A percentile compares a stretch with the other conserved stretches of the same genome.
These are phyloP conservation scores for Megastigmus dorsalis DNA, from an alignment of 2,888 invertebrate genomes.

Conservation along the genomic window DNA sequence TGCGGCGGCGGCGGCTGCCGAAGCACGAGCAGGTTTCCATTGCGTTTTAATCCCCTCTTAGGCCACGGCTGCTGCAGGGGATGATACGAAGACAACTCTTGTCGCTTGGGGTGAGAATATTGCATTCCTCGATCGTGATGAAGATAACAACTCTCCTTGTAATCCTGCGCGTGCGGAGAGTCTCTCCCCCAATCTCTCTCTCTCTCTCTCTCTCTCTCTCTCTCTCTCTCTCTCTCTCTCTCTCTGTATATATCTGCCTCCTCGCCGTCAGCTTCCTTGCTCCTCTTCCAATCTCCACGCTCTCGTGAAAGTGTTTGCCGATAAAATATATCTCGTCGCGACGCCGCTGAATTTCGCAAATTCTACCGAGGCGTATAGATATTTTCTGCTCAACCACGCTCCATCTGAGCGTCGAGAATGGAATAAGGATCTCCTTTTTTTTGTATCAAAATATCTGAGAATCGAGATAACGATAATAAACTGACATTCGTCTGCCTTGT, in stretches of 20 bases:
- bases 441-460: too few species aligned
- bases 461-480: too few species aligned
- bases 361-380: background rate
- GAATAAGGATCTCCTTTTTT: too few species aligned
- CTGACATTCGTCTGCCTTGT: too few species aligned
- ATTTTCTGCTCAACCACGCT: background rate
- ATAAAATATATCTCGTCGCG: conserved; percentile 26
- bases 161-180: conserved; percentile 29
- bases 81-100: conserved; percentile 59
- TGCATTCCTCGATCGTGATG: conserved; percentile 74
- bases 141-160: conserved; percentile 67
- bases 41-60: conserved; percentile 72
- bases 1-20: too few species aligned
- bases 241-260: background rate
- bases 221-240: background rate
- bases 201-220: background rate
- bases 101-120: conserved; percentile 74
- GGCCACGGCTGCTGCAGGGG: conserved; percentile 15
- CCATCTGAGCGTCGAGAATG: too few species aligned
- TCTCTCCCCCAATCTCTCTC: background rate
- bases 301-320: conserved; percentile 40
- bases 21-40: conserved; percentile 66
- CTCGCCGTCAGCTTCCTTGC: too few species aligned
- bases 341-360: conserved; percentile 13
- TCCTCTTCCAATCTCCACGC: conserved; percentile 35